These are phyloP conservation scores for Drosophila pachea DNA, from an alignment of 1,140 invertebrate species.

Conservation along the genomic window DNA sequence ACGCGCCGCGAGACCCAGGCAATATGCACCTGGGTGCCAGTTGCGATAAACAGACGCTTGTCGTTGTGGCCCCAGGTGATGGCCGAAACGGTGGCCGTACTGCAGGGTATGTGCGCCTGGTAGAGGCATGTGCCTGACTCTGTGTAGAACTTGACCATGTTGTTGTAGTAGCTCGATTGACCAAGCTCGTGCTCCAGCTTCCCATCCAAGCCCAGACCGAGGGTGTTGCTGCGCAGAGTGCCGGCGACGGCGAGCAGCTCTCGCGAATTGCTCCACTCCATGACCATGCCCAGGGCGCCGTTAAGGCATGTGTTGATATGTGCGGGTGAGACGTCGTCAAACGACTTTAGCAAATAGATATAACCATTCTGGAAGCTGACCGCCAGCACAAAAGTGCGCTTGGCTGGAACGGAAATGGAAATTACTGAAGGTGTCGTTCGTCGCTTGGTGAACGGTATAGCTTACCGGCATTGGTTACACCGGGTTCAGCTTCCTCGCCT, in stretches of 20 bases:
- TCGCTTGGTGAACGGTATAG: neutral
- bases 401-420: conserved; percentile 68
- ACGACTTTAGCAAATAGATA: conserved; percentile 92
- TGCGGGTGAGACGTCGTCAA: conserved; percentile 89
- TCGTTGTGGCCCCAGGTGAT: conserved; percentile 99
- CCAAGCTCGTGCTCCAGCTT: conserved; percentile 64
- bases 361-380: conserved; percentile 93
- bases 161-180: conserved; percentile 66
- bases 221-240: conserved; percentile 78
- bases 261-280: conserved; percentile 97
- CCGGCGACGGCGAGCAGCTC: conserved; percentile 96
- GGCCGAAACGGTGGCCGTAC: conserved; percentile 87
- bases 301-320: conserved; percentile 89
- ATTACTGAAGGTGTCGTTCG: too few species aligned
- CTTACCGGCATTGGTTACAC: conserved; percentile 80
- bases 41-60: conserved; percentile 94
- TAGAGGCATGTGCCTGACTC: conserved; percentile 87
- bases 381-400: conserved; percentile 88
- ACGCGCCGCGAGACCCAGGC: conserved; percentile 95
- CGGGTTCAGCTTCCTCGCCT: conserved; percentile 85
- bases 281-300: conserved; percentile 85
- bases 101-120: conserved; percentile 87
- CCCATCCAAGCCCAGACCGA: conserved; percentile 48
- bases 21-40: conserved; percentile 92
- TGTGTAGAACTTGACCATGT: conserved; percentile 87